phyloP scores from a whole-genome alignment of 2,888 invertebrate genomes.

The Rhopalosiphum nymphaeae region DNA sequence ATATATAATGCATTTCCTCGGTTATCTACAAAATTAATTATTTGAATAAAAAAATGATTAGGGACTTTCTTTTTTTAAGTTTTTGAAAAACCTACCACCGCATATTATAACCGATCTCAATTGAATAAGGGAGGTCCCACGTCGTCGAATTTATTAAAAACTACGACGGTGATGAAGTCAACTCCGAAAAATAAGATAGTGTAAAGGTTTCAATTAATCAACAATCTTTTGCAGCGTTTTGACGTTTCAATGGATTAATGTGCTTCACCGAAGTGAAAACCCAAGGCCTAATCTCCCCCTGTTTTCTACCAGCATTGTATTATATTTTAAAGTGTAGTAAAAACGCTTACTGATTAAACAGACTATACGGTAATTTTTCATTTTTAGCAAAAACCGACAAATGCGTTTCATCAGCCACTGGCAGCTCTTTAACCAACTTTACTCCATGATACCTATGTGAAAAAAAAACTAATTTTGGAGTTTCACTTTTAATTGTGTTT shows the following conservation, averaged over 20 bases:
- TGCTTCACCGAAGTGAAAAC: slow-evolving; percentile 41
- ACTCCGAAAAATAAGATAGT: slow-evolving; percentile 51
- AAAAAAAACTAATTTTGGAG: slow-evolving; percentile 7
- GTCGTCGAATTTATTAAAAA: slow-evolving; percentile 40
- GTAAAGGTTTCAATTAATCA: slow-evolving; percentile 62
- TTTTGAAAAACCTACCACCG: slow-evolving; percentile 2
- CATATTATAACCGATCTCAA: slow-evolving; percentile 27
- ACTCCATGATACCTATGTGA: background rate
- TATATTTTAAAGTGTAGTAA: slow-evolving; percentile 47
- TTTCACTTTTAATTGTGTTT: background rate
- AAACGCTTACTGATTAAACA: slow-evolving; percentile 53
- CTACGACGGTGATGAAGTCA: background rate
- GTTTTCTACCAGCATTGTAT: slow-evolving; percentile 2
- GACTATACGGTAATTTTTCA: slow-evolving; percentile 49
- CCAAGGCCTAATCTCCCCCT: slow-evolving; percentile 31
- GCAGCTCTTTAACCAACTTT: slow-evolving; percentile 24
- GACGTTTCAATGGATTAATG: slow-evolving; percentile 63
- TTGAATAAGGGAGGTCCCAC: background rate
- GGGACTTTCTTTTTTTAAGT: background rate
- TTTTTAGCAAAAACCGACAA: slow-evolving; percentile 54
- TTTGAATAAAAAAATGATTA: background rate
- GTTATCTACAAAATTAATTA: slow-evolving; percentile 14
- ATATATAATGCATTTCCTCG: background rate
- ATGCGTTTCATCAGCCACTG: slow-evolving; percentile 46
- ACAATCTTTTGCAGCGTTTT: slow-evolving; percentile 59